Evolutionary conservation across 2,113 vertebrate species (phyloP), one percentile per base, ranked within the genome.

Genomic region (Catharus bicknelli): DNA sequence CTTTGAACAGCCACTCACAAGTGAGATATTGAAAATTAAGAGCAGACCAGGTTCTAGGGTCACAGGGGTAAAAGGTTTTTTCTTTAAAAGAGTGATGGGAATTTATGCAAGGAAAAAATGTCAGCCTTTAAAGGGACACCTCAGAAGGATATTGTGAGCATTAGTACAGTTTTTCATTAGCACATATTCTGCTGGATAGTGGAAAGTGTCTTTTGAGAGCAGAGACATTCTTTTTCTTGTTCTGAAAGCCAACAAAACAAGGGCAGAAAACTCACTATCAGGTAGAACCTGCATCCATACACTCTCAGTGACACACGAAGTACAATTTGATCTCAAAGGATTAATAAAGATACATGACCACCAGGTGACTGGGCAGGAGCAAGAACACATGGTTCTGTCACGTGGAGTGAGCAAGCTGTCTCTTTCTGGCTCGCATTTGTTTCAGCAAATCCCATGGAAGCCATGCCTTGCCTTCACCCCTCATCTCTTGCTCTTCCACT

Each of bases 351-450:
- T 36, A 34, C 29, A n/a, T 30, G 40, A 67, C 55, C 40, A 58
- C 27, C 38, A 54, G 38, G 25, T 47, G 22, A 72, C 34, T 61
- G 29, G 54, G 36, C 19, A 77, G 83, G 57, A 80, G n/a, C 70
- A 68, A 51, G 84, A 96, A 19, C 34, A 69, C 0, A 2, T 34
- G 10, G 20, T 30, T 85, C 42, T 83, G 43, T 11, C 68, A 20
- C 5, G 8, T 45, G 34, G 32, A 61, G 21, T 85, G 15, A 47
- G 29, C 8, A 93, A 90, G 57, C 26, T 81, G 43, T 34, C 36
- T 90, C 73, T 66, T 88, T 92, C 74, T 86, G 94, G 54, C 84
- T 90, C 94, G 75, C 38, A 59, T 83, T 93, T 76, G 29, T 81
- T 93, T 83, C 86, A 88, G 70, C 34, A 96, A 86, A 85, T 57